These are phyloP conservation scores for Argyrosomus japonicus DNA, from an alignment of 2,113 vertebrate genomes.

Conservation along the genomic window DNA sequence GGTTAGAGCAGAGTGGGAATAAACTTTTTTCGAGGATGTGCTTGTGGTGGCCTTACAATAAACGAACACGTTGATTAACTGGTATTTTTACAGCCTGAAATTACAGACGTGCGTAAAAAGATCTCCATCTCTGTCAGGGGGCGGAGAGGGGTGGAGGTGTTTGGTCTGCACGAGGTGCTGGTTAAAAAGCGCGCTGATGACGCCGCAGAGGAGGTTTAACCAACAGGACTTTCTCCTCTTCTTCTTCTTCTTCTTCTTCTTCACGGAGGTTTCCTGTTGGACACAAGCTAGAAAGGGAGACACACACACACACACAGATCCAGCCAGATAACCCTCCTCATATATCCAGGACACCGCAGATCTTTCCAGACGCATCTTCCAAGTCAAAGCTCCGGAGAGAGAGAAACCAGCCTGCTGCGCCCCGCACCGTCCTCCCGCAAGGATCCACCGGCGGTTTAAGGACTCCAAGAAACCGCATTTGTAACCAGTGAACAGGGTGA, in stretches of 20 bases:
- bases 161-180: constrained; percentile 34
- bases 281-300: constrained; percentile 3
- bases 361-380: constrained; percentile 26
- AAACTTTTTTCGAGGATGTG: not conserved
- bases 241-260: not conserved
- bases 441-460: constrained; percentile 5
- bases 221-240: constrained; percentile 46
- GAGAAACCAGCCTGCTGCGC: constrained; percentile 30
- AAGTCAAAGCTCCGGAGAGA: constrained; percentile 19
- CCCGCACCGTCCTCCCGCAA: not conserved
- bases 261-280: constrained; percentile 49
- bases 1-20: constrained; percentile 31
- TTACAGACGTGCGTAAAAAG: constrained; percentile 47
- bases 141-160: constrained; percentile 11
- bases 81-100: constrained; percentile 64
- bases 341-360: constrained; percentile 38
- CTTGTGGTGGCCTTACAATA: constrained; percentile 11
- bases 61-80: constrained; percentile 43
- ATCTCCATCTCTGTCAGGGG: not conserved
- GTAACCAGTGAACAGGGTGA: constrained; percentile 45
- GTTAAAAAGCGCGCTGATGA: constrained; percentile 58
- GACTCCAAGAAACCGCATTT: constrained; percentile 15
- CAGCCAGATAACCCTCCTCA: constrained; percentile 30
- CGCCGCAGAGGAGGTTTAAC: constrained; percentile 57
- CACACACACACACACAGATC: not conserved